Conservation (phyloP, 2,888 invertebrate species). For the Platycheirus albimanus region DNA sequence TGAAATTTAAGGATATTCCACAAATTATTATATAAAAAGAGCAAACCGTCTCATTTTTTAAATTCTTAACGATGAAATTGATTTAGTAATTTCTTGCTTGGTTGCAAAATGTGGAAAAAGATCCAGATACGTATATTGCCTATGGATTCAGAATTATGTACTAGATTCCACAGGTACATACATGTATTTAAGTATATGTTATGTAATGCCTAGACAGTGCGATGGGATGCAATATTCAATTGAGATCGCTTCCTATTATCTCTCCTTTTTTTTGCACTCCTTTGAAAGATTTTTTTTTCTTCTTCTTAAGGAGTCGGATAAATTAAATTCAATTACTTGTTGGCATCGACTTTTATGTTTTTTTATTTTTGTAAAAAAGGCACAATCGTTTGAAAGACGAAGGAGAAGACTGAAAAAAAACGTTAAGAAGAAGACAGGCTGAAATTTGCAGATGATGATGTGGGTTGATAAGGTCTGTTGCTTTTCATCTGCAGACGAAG, state of each 20-base stretch:
- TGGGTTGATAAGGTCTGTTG: constrained; percentile 64
- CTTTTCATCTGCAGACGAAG: constrained; percentile 63
- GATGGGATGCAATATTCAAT: constrained; percentile 68
- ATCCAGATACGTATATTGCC: constrained; percentile 11
- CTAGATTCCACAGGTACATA: constrained; percentile 52
- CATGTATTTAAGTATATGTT: too few relatives aligned
- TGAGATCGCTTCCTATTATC: constrained; percentile 69
- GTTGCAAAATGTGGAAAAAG: constrained; percentile 26
- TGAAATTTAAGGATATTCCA: constrained; percentile 37
- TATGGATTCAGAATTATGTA: neutral
- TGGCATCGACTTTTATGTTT: constrained; percentile 56
- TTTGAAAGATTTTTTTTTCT: neutral
- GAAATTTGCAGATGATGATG: constrained; percentile 52
- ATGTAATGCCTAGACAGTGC: neutral
- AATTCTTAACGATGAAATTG: constrained; percentile 70
- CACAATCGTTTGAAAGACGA: constrained; percentile 31
- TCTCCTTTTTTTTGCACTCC: constrained; percentile 43
- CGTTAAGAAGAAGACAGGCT: constrained; percentile 15
- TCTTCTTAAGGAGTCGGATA: constrained; percentile 55
- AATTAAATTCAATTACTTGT: constrained; percentile 73
- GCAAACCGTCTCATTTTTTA: constrained; percentile 14
- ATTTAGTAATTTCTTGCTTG: constrained; percentile 66
- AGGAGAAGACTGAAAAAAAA: constrained; percentile 32
- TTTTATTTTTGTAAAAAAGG: constrained; percentile 15
- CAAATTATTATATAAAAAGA: constrained; percentile 5